phyloP scores from a whole-genome alignment of 2,797 vertebrate species.

The Argyrosomus regius region DNA sequence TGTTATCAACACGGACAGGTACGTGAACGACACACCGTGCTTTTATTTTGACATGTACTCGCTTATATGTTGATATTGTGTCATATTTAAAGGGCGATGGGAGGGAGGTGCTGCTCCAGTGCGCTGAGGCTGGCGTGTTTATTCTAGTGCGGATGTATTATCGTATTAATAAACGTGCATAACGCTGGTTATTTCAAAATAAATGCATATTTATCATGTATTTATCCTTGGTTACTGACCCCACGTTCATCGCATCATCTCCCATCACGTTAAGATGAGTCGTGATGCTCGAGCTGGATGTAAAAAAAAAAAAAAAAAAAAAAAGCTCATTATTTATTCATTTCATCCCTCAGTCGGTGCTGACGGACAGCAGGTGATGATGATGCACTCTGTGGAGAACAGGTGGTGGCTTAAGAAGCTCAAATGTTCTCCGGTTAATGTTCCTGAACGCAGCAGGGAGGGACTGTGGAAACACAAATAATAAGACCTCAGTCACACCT shows the following conservation, averaged over 20 bases:
- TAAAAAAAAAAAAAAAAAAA: not conserved
- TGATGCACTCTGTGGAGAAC: not conserved
- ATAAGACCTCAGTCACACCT: constrained; percentile 10
- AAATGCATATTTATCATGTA: accelerated
- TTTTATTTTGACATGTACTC: not conserved
- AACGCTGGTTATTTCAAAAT: no score
- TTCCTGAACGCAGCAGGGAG: not conserved
- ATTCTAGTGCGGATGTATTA: constrained; percentile 34
- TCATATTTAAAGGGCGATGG: not conserved
- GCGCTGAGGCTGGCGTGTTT: constrained; percentile 39
- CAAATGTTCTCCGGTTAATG: not conserved
- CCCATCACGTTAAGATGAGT: not conserved
- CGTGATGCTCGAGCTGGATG: constrained; percentile 47
- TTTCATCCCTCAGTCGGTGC: not conserved
- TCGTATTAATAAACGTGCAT: not conserved
- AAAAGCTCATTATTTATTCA: constrained; percentile 20
- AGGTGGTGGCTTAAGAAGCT: not conserved
- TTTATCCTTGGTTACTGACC: not conserved
- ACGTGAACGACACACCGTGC: not conserved
- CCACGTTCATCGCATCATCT: not conserved
- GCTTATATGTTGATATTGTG: not conserved
- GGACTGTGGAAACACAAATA: not conserved
- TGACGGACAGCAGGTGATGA: constrained; percentile 22
- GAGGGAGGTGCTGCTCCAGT: constrained; percentile 4
- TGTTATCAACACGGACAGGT: constrained; percentile 44